phyloP scores from a whole-genome alignment of 2,797 vertebrate species.

The Holocentrus rufus region DNA sequence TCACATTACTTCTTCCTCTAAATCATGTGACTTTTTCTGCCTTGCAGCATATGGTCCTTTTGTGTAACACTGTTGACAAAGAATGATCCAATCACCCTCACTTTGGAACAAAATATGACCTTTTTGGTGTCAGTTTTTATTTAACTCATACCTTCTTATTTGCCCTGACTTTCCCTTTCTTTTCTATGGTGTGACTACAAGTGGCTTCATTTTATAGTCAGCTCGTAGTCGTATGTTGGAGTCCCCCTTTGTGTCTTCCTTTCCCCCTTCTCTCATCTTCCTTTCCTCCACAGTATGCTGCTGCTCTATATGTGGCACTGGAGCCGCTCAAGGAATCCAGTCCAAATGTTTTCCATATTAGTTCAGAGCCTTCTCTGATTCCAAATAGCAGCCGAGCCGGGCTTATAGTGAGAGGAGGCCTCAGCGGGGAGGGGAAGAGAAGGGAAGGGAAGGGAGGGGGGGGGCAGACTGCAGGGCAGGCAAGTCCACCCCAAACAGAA shows the following conservation, averaged over 20 bases:
- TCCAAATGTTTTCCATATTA: conserved; percentile 99
- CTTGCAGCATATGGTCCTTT: conserved; percentile 69
- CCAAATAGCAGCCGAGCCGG: conserved; percentile 82
- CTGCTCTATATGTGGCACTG: conserved; percentile 89
- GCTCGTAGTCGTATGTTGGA: conserved; percentile 83
- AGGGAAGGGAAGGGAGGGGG: conserved; percentile 28
- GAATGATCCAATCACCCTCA: conserved; percentile 65
- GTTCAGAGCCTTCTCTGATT: conserved; percentile 88
- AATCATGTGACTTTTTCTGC: conserved; percentile 80
- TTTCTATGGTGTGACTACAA: conserved; percentile 12
- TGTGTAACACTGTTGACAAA: conserved; percentile 76
- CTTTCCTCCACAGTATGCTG: conserved; percentile 68
- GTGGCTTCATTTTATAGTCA: conserved; percentile 41
- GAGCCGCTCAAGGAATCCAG: conserved; percentile 82
- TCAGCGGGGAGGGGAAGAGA: conserved; percentile 69
- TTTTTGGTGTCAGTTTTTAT: conserved; percentile 62
- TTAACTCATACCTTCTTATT: conserved; percentile 65
- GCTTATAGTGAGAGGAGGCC: conserved; percentile 76
- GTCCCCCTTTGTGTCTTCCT: conserved; percentile 83
- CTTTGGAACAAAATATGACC: conserved; percentile 65
- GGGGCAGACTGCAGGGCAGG: conserved; percentile 32
- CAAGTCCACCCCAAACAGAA: conserved; percentile 61
- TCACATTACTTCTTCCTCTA: conserved; percentile 77
- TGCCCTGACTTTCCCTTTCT: conserved; percentile 40
- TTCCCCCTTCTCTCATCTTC: conserved; percentile 59